phyloP scores from a whole-genome alignment of 2,888 invertebrate genomes.

The Athrips mouffetella region DNA sequence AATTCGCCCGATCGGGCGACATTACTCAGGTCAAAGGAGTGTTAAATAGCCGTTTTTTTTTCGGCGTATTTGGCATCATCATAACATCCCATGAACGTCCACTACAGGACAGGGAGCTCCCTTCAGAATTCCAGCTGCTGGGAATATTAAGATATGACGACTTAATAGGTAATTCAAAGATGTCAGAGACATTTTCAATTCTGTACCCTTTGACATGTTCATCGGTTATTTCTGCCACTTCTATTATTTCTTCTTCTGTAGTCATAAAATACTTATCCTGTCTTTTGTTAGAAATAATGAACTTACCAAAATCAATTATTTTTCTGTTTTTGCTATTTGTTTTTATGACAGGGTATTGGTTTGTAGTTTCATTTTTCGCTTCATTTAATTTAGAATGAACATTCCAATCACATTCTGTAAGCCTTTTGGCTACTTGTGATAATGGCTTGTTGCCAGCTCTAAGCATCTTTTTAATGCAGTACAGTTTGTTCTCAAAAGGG shows the following conservation, averaged over 20 bases:
- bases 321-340: neutral
- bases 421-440: slow-evolving; percentile 11
- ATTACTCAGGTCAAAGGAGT: too few species aligned
- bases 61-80: too few species aligned
- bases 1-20: too few species aligned
- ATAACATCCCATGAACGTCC: too few species aligned
- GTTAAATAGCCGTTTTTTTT: too few species aligned
- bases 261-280: neutral
- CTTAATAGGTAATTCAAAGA: neutral
- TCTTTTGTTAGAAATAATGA: neutral
- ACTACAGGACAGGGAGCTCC: too few species aligned
- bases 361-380: neutral
- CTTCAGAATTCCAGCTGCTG: too few species aligned
- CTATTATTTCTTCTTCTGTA: neutral
- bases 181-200: neutral
- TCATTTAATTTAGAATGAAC: neutral
- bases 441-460: slow-evolving; percentile 15
- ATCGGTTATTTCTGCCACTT: neutral
- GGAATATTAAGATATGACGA: too few species aligned
- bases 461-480: slow-evolving; percentile 15
- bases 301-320: neutral
- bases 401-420: neutral
- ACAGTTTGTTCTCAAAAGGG: slow-evolving; percentile 19
- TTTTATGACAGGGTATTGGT: neutral
- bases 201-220: neutral